phyloP scores from a whole-genome alignment of 2,113 vertebrate genomes.

The Halichoeres trimaculatus region DNA sequence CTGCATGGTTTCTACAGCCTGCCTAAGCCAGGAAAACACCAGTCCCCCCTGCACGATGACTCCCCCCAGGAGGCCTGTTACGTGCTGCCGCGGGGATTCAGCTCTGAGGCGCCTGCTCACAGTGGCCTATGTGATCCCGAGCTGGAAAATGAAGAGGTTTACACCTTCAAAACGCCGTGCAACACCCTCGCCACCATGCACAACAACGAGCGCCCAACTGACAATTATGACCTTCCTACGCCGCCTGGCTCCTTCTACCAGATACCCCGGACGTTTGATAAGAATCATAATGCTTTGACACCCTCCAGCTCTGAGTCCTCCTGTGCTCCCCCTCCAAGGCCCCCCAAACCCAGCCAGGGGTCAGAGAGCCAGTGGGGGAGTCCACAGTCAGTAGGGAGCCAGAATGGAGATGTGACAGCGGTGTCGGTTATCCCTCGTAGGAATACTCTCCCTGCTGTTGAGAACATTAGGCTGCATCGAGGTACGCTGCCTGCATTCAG shows the following conservation, averaged over 20 bases:
- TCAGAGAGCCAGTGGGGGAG: slow-evolving; percentile 90
- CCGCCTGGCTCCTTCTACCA: slow-evolving; percentile 93
- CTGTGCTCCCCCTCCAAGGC: slow-evolving; percentile 88
- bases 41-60: slow-evolving; percentile 49
- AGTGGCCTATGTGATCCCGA: slow-evolving; percentile 85
- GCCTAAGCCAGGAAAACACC: slow-evolving; percentile 91
- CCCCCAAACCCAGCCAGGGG: slow-evolving; percentile 91
- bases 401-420: slow-evolving; percentile 81
- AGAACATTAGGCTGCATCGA: slow-evolving; percentile 94
- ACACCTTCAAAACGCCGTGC: slow-evolving; percentile 94
- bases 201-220: slow-evolving; percentile 77
- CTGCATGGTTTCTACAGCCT: slow-evolving; percentile 95
- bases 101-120: slow-evolving; percentile 83
- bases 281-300: slow-evolving; percentile 93
- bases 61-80: slow-evolving; percentile 86
- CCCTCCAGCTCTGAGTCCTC: slow-evolving; percentile 85
- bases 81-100: slow-evolving; percentile 89
- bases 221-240: slow-evolving; percentile 91
- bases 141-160: slow-evolving; percentile 90
- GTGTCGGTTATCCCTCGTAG: slow-evolving; percentile 92
- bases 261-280: slow-evolving; percentile 95
- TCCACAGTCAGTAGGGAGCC: slow-evolving; percentile 84
- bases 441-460: slow-evolving; percentile 95
- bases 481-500: slow-evolving; percentile 79
- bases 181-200: slow-evolving; percentile 88